Percentiles rank a stretch among this genome's conserved stretches.
Conservation (phyloP, 37 sponge, comb jelly and placozoan species). For the Aphrocallistes beatrix region DNA sequence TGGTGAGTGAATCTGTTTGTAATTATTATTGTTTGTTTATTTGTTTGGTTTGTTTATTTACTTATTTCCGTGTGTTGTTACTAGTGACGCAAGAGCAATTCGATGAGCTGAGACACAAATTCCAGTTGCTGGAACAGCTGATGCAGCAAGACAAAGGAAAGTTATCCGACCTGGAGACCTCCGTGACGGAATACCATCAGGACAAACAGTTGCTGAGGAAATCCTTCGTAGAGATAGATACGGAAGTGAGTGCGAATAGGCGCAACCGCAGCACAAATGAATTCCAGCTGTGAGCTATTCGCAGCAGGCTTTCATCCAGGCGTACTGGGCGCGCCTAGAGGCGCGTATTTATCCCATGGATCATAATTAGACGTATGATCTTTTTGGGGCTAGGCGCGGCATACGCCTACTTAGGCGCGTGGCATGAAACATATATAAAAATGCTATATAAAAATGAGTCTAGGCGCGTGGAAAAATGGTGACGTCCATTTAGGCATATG, state of each 20-base stretch:
- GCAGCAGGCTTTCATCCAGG: too few species aligned
- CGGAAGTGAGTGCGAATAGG: neutral
- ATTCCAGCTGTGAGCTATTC: too few species aligned
- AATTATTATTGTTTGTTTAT: neutral
- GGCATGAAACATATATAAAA: too few species aligned
- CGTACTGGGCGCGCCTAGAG: too few species aligned
- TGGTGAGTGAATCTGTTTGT: neutral
- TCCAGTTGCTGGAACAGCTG: neutral
- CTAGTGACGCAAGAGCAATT: neutral
- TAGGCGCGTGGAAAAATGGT: too few species aligned
- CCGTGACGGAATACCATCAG: neutral
- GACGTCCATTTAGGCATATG: too few species aligned
- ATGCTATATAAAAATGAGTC: neutral
- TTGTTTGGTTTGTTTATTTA: neutral
- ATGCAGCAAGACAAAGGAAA: neutral
- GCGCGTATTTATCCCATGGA: too few species aligned
- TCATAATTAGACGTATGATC: too few species aligned
- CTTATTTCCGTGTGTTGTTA: too few species aligned
- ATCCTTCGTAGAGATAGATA: neutral
- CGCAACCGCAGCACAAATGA: too few species aligned
- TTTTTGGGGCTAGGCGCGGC: too few species aligned
- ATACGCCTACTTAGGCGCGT: too few species aligned
- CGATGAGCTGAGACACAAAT: neutral
- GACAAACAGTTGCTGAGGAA: neutral
- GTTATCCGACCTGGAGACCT: neutral